Conservation (phyloP, 2,797 vertebrate species). For the Psittacula derbiana region DNA sequence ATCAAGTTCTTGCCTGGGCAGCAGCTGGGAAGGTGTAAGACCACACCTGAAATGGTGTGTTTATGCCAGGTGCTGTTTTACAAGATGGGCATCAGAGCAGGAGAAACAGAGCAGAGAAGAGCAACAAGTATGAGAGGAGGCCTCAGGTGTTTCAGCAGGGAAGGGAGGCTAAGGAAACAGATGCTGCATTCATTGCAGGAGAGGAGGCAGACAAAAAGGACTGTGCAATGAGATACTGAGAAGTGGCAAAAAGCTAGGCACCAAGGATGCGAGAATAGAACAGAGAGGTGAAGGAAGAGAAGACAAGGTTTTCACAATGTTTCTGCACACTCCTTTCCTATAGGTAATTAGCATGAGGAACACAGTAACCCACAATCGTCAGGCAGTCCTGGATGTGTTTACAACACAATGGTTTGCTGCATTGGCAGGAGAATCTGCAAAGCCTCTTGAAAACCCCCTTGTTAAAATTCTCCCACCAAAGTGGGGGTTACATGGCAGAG, state of each 20-base stretch:
- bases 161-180: slow-evolving; percentile 16
- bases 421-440: slow-evolving; percentile 36
- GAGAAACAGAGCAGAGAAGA: slow-evolving; percentile 20
- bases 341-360: slow-evolving; percentile 21
- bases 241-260: not conserved
- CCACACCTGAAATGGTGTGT: slow-evolving; percentile 54
- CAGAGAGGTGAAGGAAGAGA: slow-evolving; percentile 11
- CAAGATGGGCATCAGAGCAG: not conserved
- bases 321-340: slow-evolving; percentile 31
- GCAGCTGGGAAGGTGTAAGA: not conserved
- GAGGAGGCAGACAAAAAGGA: slow-evolving; percentile 8
- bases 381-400: slow-evolving; percentile 31
- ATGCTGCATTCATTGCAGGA: not conserved
- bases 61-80: slow-evolving; percentile 46
- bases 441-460: slow-evolving; percentile 41
- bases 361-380: slow-evolving; percentile 12
- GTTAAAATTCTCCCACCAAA: slow-evolving; percentile 43
- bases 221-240: not conserved
- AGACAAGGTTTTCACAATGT: slow-evolving; percentile 4
- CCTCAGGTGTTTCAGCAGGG: slow-evolving; percentile 7
- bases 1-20: not conserved
- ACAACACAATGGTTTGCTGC: slow-evolving; percentile 35
- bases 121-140: slow-evolving; percentile 15
- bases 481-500: not conserved
- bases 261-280: not conserved